Base-by-base conservation (phyloP, 2,113 vertebrate species). In the Opisthocomus hoazin region DNA sequence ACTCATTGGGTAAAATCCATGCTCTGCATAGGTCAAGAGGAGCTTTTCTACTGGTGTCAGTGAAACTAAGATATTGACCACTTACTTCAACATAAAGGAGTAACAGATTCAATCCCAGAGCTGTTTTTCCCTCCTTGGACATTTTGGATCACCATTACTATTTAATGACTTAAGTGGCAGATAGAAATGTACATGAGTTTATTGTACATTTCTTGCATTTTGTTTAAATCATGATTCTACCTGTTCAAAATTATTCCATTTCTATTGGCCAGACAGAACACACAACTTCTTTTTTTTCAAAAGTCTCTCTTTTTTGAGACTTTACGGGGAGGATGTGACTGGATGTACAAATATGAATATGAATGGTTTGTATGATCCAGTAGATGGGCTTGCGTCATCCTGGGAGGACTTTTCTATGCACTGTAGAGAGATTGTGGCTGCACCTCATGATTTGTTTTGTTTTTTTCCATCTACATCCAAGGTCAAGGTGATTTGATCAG, bases 1-100 rank as follows among this genome's bases (percentile, higher is more conserved):
- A 93, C 22, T 91, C 36, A 20, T 11, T 65, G 51, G 41, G n/a
- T 75, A 70, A 94, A 96, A 97, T 94, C 87, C 17, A 75, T 91
- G 87, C 39, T 79, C 43, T 71, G 65, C 14, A 11, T 41, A 60
- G 57, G 74, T 78, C 84, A 81, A 23, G 75, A 58, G 75, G 39
- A 80, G 29, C 65, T 73, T 61, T 85, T 85, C 61, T 43, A 51
- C 57, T 88, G 34, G 71, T 71, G 37, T n/a, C 48, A 73, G 39
- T 64, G 23, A 64, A 83, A 30, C 14, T 39, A 18, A 45, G 48
- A 50, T 88, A 90, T 80, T 73, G 86, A 88, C 61, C 36, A 5
- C 19, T 90, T 79, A n/a, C 48, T 88, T 80, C 43, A 69, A 13
- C 12, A 15, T 29, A 34, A 74, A 54, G 32, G 20, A 64, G 9